These are phyloP conservation scores for Coregonus suidteri DNA, from an alignment of 2,797 vertebrate genomes.

Conservation along the genomic window DNA sequence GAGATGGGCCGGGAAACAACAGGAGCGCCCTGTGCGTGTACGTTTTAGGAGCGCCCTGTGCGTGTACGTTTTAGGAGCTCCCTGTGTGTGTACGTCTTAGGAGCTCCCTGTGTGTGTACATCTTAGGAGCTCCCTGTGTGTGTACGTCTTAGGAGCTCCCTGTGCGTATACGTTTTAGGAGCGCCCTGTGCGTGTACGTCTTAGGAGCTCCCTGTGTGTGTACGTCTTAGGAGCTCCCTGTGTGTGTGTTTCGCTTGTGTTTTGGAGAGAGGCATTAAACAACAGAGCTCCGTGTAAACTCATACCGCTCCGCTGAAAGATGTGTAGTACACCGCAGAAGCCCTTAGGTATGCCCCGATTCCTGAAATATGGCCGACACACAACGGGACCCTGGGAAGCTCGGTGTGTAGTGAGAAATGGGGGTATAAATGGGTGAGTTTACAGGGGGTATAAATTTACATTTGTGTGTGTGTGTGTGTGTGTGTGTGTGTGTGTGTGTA, in stretches of 20 bases:
- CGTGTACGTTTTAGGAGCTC: slow-evolving; percentile 3
- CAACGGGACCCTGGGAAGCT: not conserved
- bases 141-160: no score
- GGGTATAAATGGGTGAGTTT: not conserved
- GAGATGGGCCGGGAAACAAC: slow-evolving; percentile 22
- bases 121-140: no score
- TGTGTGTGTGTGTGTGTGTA: not conserved
- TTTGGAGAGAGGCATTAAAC: not conserved
- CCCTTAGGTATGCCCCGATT: no score
- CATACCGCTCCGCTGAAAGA: not conserved
- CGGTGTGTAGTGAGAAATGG: not conserved
- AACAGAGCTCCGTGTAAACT: slow-evolving; percentile 14
- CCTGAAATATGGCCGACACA: not conserved
- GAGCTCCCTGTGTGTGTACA: no score
- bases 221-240: no score
- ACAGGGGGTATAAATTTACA: not conserved
- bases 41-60: not conserved
- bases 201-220: no score
- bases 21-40: slow-evolving; percentile 12
- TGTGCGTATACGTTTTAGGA: no score
- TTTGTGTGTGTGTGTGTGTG: not conserved
- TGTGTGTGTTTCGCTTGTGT: no score
- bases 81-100: no score
- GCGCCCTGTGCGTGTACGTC: no score
- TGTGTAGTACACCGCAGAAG: not conserved